Evolutionary conservation across 1,140 invertebrate species (phyloP), one percentile per base, ranked within the genome.

Genomic region (Eubasilissa regina): DNA sequence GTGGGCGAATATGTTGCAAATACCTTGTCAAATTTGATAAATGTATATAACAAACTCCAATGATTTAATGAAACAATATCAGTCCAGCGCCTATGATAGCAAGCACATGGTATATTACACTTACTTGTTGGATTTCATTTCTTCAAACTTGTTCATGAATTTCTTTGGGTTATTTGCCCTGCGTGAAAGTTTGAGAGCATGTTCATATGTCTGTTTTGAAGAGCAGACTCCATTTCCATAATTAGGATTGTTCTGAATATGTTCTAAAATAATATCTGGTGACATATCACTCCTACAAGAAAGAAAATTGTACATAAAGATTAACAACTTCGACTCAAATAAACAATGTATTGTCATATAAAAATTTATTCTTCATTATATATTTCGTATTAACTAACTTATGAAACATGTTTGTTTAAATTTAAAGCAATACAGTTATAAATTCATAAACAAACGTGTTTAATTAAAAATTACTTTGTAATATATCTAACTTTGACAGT

Each of bases 111-210:
- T 35, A 35, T 15, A 51, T 48, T 60, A 53, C 75, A 84, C 84
- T 82, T 85, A 89, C 89, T 89, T 88, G 83, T 85, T 86, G 44
- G 83, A 84, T 81, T 85, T 87, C 75, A 89, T 83, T 35, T 89
- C 89, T 81, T 89, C 89, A 80, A 87, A 89, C 83, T 89, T 89
- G 81, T 86, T 88, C 15, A 89, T 80, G 84, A 89, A 89, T 48
- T 80, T 81, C 82, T 89, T 89, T 13, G 87, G 82, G 81, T 87
- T 89, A 12, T 84, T 85, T 60, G 86, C 86, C 84, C 86, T 87
- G 19, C 86, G 84, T 48, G 89, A 87, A 78, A 89, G 85, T 80
- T 86, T 86, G 81, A 87, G 85, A 47, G 86, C 87, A 77, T 88
- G 88, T 82, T 89, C 89, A 78, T 87, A 86, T 7, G 86, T 85